Percentiles rank a stretch among this genome's conserved stretches.
These are phyloP conservation scores for Buathra laborator DNA, from an alignment of 2,888 invertebrate species.

Conservation along the genomic window DNA sequence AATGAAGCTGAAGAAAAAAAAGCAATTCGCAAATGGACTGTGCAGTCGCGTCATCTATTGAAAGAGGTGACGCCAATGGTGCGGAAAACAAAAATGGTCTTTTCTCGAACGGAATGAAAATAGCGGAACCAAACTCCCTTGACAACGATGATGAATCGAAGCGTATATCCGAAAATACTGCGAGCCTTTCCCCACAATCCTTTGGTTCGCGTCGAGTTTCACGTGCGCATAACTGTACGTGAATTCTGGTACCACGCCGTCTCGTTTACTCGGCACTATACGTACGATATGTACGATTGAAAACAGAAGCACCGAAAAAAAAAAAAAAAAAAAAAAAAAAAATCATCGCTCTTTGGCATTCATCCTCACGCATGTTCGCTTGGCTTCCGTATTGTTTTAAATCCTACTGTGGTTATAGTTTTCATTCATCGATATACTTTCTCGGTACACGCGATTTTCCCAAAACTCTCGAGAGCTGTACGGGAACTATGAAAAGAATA, in stretches of 20 bases:
- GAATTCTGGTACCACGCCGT: neutral
- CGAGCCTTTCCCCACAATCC: neutral
- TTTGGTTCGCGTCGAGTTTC: constrained; percentile 10
- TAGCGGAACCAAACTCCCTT: neutral
- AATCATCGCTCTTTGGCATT: neutral
- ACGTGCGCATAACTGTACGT: neutral
- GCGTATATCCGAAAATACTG: neutral
- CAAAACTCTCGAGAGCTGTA: neutral
- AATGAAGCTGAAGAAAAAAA: neutral
- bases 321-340: no score
- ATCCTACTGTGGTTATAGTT: neutral
- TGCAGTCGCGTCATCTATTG: neutral
- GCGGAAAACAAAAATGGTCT: neutral
- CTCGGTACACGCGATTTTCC: neutral
- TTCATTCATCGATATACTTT: neutral
- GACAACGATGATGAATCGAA: constrained; percentile 9
- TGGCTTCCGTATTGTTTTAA: neutral
- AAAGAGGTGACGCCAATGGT: neutral
- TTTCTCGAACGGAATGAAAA: neutral
- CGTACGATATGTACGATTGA: neutral
- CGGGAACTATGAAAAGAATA: neutral
- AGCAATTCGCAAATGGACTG: neutral
- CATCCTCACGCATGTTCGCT: neutral
- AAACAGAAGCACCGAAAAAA: neutral
- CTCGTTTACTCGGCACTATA: neutral